Base-by-base conservation (phyloP, 2,797 vertebrate genomes). In the Anguilla anguilla region DNA sequence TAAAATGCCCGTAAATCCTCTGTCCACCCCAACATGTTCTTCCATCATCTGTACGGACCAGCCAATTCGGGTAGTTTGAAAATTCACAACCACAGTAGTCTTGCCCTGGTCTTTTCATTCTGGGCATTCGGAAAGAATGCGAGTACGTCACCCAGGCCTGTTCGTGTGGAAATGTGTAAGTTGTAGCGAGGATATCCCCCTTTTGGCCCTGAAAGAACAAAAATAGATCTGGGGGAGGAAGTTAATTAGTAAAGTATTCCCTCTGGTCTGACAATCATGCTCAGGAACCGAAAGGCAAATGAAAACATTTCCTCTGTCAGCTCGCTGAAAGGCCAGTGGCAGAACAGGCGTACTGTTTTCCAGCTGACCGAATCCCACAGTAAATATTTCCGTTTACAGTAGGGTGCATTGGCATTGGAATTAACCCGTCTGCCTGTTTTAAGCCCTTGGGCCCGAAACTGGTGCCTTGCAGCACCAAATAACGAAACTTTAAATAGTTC, bases 251-350 rank as follows among this genome's bases (percentile, higher is more conserved):
- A 5, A 84, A 19, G 85, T 88, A 64, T 87, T 89, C 86, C 82
- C 89, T 39, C 85, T 85, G 87, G 85, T 88, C 83, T 74, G 86
- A 53, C 35, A 39, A 28, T 88, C 83, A 22, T 15, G 87, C 77
- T 17, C 25, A 89, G 89, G 88, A 88, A 83, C 51, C 53, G 39
- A 88, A 83, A 49, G 84, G 82, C 88, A 89, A 88, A 88, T 69
- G 83, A 74, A 89, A 86, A 55, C 83, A 79, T 87, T 86, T 90
- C 87, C 89, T 91, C 46, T 81, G 6, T n/a, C 46, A 67, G 25
- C 6, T 31, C 31, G 57, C 57, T 67, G 9, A 46, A 53, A 46
- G 25, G 35, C n/a, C 79, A 59, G 64, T 43, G 59, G 25, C 83
- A 39, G 72, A 83, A 57, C 57, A 17, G 72, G 82, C 43, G 81